Evolutionary conservation across 2,113 vertebrate genomes (phyloP), one percentile per base, ranked within the genome.

Genomic region (Aegithalos caudatus): DNA sequence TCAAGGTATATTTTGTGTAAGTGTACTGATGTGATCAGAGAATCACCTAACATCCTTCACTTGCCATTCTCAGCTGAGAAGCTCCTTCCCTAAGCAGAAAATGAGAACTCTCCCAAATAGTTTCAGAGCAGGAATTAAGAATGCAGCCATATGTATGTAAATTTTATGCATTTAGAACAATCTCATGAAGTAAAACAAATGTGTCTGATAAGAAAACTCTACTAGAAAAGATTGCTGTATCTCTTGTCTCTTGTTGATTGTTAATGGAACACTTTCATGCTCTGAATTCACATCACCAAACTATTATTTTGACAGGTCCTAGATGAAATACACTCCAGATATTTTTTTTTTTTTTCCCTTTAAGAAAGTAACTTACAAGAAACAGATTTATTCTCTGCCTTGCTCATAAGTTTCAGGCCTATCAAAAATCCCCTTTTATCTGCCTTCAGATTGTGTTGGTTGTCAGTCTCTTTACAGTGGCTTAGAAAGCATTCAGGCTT

Each of bases 151-250:
- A 81, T 42, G 42, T 73, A 95, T 95, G 89, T 62, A 95, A 95
- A 97, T 97, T 85, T 84, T 94, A 95, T 94, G 90, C 74, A 97
- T 97, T 96, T 96, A 93, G 94, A 97, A 94, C 95, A 94, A 65
- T 72, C 81, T 95, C 50, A 76, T 83, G 88, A 81, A 95, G 86
- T 95, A 90, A 97, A 96, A 91, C 91, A 96, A 97, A 95, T 94
- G 90, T 29, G 69, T 79, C 88, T 97, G 92, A 92, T 97, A 91
- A 92, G 89, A 86, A 87, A 95, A 69, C 69, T 88, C 11, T 51
- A 14, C 81, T 77, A 56, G 88, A 54, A 80, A 93, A 95, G 83
- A 88, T 77, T 65, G 90, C 90, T 97, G 62, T 83, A 66, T 94
- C 88, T 90, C 92, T 89, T 95, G 85, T 94, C 91, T 95, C 88